Percentiles rank a stretch among this genome's conserved stretches.
Evolutionary conservation across 2,113 vertebrate genomes (phyloP).

Genomic region (Hemicordylus capensis): DNA sequence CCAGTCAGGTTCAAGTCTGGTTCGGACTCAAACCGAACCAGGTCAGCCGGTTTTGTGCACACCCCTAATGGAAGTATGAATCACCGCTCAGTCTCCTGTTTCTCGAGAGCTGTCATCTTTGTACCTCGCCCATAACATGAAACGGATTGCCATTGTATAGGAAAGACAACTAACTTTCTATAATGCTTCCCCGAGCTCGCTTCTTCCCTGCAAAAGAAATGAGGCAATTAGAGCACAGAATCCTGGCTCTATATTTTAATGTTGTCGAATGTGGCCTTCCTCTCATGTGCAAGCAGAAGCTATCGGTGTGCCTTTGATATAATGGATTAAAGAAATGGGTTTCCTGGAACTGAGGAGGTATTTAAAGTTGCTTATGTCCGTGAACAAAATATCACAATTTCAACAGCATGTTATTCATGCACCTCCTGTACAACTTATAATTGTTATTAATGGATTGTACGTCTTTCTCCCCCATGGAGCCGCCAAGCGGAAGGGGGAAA

Average conservation of each 20-base stretch:
- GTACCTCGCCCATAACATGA: background rate
- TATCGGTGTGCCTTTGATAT: conserved; percentile 17
- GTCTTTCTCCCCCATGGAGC: conserved; percentile 51
- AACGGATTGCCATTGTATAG: background rate
- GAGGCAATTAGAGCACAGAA: background rate
- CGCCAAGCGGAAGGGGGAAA: conserved; percentile 56
- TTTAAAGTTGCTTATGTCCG: conserved; percentile 46
- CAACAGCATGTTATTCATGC: conserved; percentile 37
- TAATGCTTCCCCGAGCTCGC: background rate
- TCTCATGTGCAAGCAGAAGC: background rate
- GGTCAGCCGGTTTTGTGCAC: no score
- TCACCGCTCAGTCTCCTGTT: background rate
- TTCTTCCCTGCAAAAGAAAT: conserved; percentile 1
- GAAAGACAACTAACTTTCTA: background rate
- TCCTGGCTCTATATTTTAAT: background rate
- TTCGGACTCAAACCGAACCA: no score
- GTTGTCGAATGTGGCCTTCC: conserved; percentile 20
- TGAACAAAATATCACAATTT: conserved; percentile 35
- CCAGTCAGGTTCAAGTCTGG: no score
- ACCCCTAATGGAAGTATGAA: no score
- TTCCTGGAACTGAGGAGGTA: conserved; percentile 24
- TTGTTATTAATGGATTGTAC: conserved; percentile 66
- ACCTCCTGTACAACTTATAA: conserved; percentile 42
- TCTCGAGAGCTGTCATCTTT: background rate
- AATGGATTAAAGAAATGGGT: background rate